Conservation (phyloP, 2,888 invertebrate species). For the Agonopterix subpropinquella region DNA sequence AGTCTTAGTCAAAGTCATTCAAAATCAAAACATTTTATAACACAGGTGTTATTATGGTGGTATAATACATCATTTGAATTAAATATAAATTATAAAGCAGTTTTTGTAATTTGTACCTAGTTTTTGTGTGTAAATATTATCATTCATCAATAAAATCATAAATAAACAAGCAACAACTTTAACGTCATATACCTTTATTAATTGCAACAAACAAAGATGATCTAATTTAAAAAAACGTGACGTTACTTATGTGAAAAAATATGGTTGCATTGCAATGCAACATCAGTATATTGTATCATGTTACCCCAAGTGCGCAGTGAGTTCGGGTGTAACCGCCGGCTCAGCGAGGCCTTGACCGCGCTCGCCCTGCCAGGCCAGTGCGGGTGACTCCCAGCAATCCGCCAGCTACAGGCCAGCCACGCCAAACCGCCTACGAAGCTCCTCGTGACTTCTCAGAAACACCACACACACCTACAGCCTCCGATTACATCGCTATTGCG, state of each 20-base stretch:
- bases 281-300: slow-evolving; percentile 24
- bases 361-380: slow-evolving; percentile 17
- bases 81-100: no score
- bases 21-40: no score
- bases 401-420: background rate
- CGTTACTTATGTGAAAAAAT: slow-evolving; percentile 20
- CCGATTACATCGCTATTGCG: slow-evolving; percentile 42
- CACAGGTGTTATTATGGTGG: no score
- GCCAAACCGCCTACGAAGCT: slow-evolving; percentile 33
- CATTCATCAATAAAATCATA: no score
- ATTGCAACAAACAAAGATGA: background rate
- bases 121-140: no score
- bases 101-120: no score
- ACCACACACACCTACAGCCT: slow-evolving; percentile 29
- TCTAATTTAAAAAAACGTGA: background rate
- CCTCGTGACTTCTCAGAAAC: slow-evolving; percentile 47
- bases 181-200: background rate
- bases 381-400: background rate
- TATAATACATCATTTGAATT: no score
- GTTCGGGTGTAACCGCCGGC: slow-evolving; percentile 29
- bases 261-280: slow-evolving; percentile 28
- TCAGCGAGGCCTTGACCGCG: slow-evolving; percentile 64
- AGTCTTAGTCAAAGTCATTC: no score
- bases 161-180: no score
- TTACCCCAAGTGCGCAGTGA: slow-evolving; percentile 40